These are phyloP conservation scores for Leptinotarsa juncta DNA, from an alignment of 2,888 invertebrate genomes.

Conservation along the genomic window DNA sequence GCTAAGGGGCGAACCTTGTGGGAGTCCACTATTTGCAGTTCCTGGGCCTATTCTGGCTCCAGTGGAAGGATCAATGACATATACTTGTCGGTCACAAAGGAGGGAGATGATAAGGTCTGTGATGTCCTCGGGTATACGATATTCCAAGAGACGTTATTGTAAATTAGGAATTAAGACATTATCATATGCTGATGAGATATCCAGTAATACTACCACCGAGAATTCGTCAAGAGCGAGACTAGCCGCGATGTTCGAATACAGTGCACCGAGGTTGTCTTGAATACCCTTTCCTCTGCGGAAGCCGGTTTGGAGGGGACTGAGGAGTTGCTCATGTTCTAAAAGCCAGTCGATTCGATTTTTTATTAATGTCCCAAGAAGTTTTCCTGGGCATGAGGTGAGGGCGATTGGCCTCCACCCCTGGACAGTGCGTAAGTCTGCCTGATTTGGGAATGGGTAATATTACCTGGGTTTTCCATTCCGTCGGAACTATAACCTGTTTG, in stretches of 20 bases:
- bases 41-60: not conserved
- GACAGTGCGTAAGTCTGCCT: conserved; percentile 2
- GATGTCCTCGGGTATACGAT: conserved; percentile 14
- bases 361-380: conserved; percentile 9
- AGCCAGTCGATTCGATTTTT: conserved; percentile 20
- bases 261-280: not conserved
- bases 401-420: conserved; percentile 19
- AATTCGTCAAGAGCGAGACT: not conserved
- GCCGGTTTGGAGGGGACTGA: conserved; percentile 4
- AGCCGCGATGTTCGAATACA: conserved; percentile 1
- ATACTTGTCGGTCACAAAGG: conserved; percentile 11
- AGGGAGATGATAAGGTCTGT: not conserved
- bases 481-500: not conserved
- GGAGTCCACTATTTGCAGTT: conserved; percentile 2
- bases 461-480: not conserved
- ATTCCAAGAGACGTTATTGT: not conserved
- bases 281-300: conserved; percentile 16
- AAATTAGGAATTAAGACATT: conserved; percentile 9
- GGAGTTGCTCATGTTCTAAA: not conserved
- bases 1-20: conserved; percentile 15
- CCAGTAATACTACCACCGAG: not conserved
- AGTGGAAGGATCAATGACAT: conserved; percentile 1
- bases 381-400: conserved; percentile 8
- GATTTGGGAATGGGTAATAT: not conserved
- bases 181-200: conserved; percentile 15